Conservation (phyloP, 1,140 invertebrate genomes). For the Portunus trituberculatus region DNA sequence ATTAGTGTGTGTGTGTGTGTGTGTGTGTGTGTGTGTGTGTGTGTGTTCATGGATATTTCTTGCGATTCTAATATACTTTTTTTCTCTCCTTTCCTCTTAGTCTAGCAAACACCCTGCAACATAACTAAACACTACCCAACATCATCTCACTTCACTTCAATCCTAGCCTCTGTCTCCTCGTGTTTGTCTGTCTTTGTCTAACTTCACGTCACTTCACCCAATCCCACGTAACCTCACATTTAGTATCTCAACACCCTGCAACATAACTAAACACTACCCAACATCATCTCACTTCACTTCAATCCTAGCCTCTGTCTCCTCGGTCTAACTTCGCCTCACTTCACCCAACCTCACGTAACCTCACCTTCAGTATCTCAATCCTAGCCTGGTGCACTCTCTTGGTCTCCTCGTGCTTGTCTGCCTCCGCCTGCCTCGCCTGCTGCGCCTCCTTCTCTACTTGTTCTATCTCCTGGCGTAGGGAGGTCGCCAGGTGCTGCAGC, state of each 20-base stretch:
- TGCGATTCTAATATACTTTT: too few relatives aligned
- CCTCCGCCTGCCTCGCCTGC: slow-evolving; percentile 67
- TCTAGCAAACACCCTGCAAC: too few relatives aligned
- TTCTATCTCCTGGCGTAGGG: slow-evolving; percentile 61
- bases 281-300: slow-evolving; percentile 29
- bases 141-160: slow-evolving; percentile 55
- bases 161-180: slow-evolving; percentile 62
- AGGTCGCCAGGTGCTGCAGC: slow-evolving; percentile 30
- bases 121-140: background rate
- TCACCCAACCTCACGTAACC: background rate
- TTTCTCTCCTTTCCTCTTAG: too few relatives aligned
- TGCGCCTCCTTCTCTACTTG: slow-evolving; percentile 66
- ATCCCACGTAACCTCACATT: background rate
- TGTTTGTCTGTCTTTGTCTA: slow-evolving; percentile 62
- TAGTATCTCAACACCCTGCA: background rate
- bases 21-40: too few relatives aligned
- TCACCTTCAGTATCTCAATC: slow-evolving; percentile 70
- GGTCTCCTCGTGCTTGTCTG: slow-evolving; percentile 66
- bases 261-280: background rate
- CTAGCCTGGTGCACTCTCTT: slow-evolving; percentile 66
- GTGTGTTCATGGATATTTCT: too few relatives aligned
- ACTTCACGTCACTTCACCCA: background rate
- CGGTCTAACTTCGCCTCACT: slow-evolving; percentile 40
- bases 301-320: slow-evolving; percentile 64
- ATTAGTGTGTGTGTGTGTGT: background rate